Percentiles rank a stretch among this genome's conserved stretches.
Evolutionary conservation across 92 coral and sea anemone species (phyloP).

Genomic region (Montipora capitata): DNA sequence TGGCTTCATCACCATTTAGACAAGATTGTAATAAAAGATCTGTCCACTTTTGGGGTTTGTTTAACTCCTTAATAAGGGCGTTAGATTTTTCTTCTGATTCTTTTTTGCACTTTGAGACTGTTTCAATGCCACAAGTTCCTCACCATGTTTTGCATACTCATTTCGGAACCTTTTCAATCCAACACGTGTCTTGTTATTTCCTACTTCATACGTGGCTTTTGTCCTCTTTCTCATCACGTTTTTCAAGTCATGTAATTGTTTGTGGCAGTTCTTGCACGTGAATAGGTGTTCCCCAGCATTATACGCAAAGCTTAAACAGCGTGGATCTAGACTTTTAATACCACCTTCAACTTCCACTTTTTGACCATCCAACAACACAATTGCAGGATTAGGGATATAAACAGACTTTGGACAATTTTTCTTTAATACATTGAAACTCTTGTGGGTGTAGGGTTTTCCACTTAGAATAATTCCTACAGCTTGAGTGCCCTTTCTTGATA

Average conservation of each 20-base stretch:
- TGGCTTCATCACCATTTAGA: slow-evolving; percentile 28
- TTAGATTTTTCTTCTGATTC: neutral
- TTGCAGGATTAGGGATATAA: slow-evolving; percentile 4
- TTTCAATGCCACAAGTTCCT: slow-evolving; percentile 21
- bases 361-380: slow-evolving; percentile 6
- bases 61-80: neutral
- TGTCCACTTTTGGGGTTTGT: slow-evolving; percentile 30
- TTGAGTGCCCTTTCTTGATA: slow-evolving; percentile 10
- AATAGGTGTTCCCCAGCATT: slow-evolving; percentile 31
- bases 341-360: slow-evolving; percentile 18
- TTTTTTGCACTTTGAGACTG: slow-evolving; percentile 6
- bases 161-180: slow-evolving; percentile 29
- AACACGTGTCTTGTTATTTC: neutral
- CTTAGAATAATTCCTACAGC: slow-evolving; percentile 1
- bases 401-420: slow-evolving; percentile 13
- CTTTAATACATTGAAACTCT: slow-evolving; percentile 3
- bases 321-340: slow-evolving; percentile 30
- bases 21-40: slow-evolving; percentile 14
- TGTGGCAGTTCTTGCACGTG: slow-evolving; percentile 8
- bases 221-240: slow-evolving; percentile 16
- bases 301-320: slow-evolving; percentile 27
- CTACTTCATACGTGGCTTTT: neutral
- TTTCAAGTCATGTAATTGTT: slow-evolving; percentile 29
- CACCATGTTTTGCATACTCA: slow-evolving; percentile 39
- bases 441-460: slow-evolving; percentile 33